A percentile compares a stretch with the other conserved stretches of the same genome.
Conservation (phyloP, 2,113 vertebrate species). For the Bufo bufo region DNA sequence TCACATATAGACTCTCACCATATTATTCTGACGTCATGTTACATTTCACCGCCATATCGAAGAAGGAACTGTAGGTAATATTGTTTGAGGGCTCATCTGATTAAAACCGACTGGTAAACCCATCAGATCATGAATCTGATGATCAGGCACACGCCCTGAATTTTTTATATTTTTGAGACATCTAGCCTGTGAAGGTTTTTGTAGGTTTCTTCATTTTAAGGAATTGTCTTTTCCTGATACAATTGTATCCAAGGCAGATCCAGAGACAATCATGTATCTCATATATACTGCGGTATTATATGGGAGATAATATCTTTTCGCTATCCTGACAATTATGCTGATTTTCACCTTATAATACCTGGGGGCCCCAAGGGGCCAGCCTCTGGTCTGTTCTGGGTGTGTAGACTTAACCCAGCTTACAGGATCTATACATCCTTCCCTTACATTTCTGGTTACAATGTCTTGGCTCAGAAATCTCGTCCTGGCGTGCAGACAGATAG, state of each 20-base stretch:
- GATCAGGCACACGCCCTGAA: not conserved
- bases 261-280: not conserved
- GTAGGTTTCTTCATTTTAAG: no score
- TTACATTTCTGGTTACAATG: not conserved
- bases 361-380: not conserved
- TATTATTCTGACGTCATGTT: not conserved
- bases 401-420: not conserved
- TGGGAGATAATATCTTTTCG: not conserved
- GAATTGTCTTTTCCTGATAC: not conserved
- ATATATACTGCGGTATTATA: not conserved
- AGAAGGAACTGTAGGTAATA: no score
- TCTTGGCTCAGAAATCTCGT: not conserved
- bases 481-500: slow-evolving; percentile 23
- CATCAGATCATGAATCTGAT: not conserved
- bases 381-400: not conserved
- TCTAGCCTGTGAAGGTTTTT: no score
- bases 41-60: no score
- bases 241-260: not conserved
- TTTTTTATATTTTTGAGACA: no score
- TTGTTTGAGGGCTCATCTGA: no score
- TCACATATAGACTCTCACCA: not conserved
- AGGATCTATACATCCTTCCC: slow-evolving; percentile 1
- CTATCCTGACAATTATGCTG: not conserved
- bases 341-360: not conserved
- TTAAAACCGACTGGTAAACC: no score